Percentiles rank a stretch among this genome's conserved stretches.
Conservation (phyloP, 2,113 vertebrate species). For the Aptenodytes patagonicus region DNA sequence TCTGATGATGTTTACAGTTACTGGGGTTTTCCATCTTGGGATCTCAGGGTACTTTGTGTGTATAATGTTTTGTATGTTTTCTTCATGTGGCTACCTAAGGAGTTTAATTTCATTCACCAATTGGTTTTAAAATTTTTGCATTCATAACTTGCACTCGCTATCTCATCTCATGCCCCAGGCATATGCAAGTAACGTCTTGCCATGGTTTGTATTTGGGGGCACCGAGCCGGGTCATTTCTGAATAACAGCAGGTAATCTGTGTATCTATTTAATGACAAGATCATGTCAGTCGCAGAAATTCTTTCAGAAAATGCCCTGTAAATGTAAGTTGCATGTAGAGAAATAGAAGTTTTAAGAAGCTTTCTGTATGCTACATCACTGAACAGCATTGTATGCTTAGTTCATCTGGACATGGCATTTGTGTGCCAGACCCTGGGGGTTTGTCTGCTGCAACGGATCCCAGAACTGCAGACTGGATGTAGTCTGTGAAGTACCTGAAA, state of each 20-base stretch:
- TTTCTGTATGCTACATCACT: neutral
- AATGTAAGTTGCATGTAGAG: fast-evolving
- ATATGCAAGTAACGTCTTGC: too few species aligned
- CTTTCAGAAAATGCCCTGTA: neutral
- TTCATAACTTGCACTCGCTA: neutral
- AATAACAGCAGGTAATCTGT: neutral
- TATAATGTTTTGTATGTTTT: neutral
- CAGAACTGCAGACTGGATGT: neutral
- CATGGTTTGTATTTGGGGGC: neutral
- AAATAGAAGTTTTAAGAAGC: neutral
- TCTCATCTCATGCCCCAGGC: neutral
- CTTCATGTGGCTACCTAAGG: neutral
- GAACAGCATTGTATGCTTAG: neutral
- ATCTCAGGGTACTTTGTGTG: neutral
- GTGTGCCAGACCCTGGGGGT: neutral
- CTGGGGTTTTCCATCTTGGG: neutral
- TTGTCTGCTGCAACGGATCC: fast-evolving
- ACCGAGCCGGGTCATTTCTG: fast-evolving
- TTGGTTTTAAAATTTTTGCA: neutral
- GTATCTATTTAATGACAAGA: neutral
- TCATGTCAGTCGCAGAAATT: neutral
- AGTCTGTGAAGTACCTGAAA: neutral
- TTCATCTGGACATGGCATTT: neutral
- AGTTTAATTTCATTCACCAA: neutral
- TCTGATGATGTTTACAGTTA: neutral